Percentiles rank a stretch among this genome's conserved stretches.
Conservation (phyloP, 1,140 invertebrate species). For the Idris sp. region DNA sequence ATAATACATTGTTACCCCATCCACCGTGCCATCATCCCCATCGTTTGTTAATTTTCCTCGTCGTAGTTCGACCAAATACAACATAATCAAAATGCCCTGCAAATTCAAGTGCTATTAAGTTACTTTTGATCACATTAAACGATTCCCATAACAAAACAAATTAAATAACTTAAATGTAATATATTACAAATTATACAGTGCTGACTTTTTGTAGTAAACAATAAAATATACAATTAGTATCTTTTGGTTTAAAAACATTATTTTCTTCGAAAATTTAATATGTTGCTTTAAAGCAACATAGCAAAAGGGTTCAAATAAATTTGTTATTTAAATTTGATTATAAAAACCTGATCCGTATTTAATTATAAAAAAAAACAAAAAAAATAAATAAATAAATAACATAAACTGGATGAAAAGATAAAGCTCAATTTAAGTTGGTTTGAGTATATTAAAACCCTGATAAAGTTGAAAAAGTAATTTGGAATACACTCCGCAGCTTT, state of each 20-base stretch:
- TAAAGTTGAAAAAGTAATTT: constrained; percentile 7
- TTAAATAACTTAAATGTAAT: too few species aligned
- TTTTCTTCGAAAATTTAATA: too few species aligned
- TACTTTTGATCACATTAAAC: constrained; percentile 10
- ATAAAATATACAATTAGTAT: too few species aligned
- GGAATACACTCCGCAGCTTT: constrained; percentile 7
- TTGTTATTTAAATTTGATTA: too few species aligned
- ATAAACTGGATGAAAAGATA: background rate
- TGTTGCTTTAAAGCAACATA: too few species aligned
- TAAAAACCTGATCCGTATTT: too few species aligned
- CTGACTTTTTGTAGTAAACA: too few species aligned
- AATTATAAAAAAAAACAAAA: background rate
- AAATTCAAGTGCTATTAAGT: constrained; percentile 27
- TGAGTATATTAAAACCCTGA: constrained; percentile 1
- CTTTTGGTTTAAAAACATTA: too few species aligned
- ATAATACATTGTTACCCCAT: constrained; percentile 77
- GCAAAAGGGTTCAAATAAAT: too few species aligned
- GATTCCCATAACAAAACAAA: background rate
- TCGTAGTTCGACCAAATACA: constrained; percentile 64
- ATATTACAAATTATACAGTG: too few species aligned
- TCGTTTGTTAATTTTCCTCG: constrained; percentile 66
- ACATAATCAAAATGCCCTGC: constrained; percentile 73
- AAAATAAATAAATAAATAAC: background rate
- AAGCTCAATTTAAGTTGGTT: background rate
- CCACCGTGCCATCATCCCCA: constrained; percentile 55